A percentile compares a stretch with the other conserved stretches of the same genome.
Evolutionary conservation across 2,113 vertebrate genomes (phyloP).

Genomic region (Vidua chalybeata): DNA sequence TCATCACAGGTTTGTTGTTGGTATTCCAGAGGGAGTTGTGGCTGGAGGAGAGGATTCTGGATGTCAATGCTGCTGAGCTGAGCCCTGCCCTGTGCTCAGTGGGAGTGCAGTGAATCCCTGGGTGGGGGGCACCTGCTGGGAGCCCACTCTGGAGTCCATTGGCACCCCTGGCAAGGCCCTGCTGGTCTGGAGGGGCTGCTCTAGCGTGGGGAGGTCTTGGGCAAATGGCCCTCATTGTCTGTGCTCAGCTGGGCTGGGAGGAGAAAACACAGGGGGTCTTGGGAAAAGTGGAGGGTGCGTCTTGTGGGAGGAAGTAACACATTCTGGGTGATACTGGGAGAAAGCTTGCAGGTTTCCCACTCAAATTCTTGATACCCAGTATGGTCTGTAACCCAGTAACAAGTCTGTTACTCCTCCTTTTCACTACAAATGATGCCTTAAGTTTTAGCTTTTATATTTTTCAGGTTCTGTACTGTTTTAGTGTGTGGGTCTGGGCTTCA

Average conservation of each 20-base stretch:
- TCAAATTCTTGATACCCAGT: background rate
- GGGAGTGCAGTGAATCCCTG: background rate
- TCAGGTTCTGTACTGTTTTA: background rate
- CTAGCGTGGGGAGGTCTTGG: background rate
- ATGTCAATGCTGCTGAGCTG: background rate
- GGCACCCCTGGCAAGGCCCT: background rate
- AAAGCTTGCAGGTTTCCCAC: background rate
- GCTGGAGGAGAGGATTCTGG: background rate
- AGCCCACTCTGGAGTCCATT: fast-evolving
- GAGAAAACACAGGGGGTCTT: background rate
- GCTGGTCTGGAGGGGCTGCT: background rate
- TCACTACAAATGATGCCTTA: background rate
- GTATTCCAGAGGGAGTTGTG: background rate
- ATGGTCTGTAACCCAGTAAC: background rate
- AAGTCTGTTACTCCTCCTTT: background rate
- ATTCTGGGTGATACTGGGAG: background rate
- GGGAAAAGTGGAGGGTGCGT: background rate
- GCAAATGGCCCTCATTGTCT: background rate
- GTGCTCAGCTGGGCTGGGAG: background rate
- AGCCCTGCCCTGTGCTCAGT: background rate
- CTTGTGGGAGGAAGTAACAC: background rate
- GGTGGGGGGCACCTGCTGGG: background rate
- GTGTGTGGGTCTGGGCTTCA: background rate
- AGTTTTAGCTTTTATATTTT: background rate
- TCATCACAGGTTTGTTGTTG: background rate